Evolutionary conservation across 1,140 invertebrate species (phyloP).

Genomic region (Drosophila micromelanica): DNA sequence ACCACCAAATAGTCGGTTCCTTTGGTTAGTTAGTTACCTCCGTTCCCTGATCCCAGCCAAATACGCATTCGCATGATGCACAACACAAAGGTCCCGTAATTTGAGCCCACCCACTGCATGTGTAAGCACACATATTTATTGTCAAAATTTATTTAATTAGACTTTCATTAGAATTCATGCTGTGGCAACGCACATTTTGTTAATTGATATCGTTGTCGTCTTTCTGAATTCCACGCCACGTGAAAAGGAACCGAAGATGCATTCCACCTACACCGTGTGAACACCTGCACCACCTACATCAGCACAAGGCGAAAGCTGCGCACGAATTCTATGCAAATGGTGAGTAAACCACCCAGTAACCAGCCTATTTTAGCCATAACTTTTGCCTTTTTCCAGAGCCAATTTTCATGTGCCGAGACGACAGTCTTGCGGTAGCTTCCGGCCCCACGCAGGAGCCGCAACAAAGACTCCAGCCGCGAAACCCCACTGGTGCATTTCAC

Average conservation of each 20-base stretch:
- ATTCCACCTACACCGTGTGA: constrained; percentile 86
- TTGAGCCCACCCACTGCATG: constrained; percentile 16
- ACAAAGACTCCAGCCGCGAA: constrained; percentile 24
- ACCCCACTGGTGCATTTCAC: constrained; percentile 23
- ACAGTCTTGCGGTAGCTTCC: constrained; percentile 81
- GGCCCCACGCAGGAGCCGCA: constrained; percentile 13
- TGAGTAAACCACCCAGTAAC: constrained; percentile 33
- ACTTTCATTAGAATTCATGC: background rate
- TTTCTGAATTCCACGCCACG: constrained; percentile 7
- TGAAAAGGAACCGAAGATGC: constrained; percentile 84
- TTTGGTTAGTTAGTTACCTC: background rate
- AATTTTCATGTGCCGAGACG: constrained; percentile 84
- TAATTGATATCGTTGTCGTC: constrained; percentile 14
- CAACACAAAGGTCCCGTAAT: background rate
- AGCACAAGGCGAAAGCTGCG: constrained; percentile 82
- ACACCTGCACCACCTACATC: constrained; percentile 88
- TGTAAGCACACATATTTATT: constrained; percentile 15
- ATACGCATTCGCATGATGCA: constrained; percentile 26
- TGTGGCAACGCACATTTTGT: background rate
- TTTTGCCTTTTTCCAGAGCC: constrained; percentile 57
- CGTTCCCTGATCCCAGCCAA: background rate
- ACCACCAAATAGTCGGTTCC: constrained; percentile 1
- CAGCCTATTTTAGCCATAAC: background rate
- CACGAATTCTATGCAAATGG: constrained; percentile 82
- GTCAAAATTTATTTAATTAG: background rate